Percentiles rank a stretch among this genome's conserved stretches.
Conservation (phyloP, 1,140 invertebrate genomes). For the Euglossa dilemma region DNA sequence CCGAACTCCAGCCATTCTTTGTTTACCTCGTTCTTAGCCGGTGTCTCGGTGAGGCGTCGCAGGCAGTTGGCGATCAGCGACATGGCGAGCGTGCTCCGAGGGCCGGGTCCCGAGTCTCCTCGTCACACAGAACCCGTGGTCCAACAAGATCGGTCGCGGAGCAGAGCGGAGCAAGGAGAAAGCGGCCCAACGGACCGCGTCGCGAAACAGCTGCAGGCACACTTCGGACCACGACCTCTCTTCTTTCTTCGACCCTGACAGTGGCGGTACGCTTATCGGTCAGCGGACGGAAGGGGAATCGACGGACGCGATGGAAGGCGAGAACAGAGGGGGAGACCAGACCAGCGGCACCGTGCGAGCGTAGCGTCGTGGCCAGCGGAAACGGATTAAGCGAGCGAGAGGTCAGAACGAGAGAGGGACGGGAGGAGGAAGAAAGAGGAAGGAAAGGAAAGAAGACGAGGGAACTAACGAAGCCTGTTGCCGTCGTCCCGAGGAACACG, state of each 20-base stretch:
- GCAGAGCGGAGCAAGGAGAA: neutral
- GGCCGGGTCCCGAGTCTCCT: neutral
- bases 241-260: constrained; percentile 59
- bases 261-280: constrained; percentile 48
- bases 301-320: neutral
- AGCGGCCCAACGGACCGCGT: neutral
- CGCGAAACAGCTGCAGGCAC: constrained; percentile 10
- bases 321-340: no score
- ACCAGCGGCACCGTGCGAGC: no score
- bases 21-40: constrained; percentile 59
- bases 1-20: neutral
- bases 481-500: neutral
- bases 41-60: constrained; percentile 55
- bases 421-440: no score
- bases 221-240: constrained; percentile 1
- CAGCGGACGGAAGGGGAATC: neutral
- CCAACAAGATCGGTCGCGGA: neutral
- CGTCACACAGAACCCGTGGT: neutral
- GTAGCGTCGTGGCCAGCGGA: neutral
- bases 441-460: neutral
- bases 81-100: constrained; percentile 32
- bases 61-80: constrained; percentile 61
- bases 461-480: neutral
- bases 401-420: no score
- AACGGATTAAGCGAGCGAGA: neutral